These are phyloP conservation scores for Conistra vaccinii DNA, from an alignment of 2,888 invertebrate genomes.

Conservation along the genomic window DNA sequence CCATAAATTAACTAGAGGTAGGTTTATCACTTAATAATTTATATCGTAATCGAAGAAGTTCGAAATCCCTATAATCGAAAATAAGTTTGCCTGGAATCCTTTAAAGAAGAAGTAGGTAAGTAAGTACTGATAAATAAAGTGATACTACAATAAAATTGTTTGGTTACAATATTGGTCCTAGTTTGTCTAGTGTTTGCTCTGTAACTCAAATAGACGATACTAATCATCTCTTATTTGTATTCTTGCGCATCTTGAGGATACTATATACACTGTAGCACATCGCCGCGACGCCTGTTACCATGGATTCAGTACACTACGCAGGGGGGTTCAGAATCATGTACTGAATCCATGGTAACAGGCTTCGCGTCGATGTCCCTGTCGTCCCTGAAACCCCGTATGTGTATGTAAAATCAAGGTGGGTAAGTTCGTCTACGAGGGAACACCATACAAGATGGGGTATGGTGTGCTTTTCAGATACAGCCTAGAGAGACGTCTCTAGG, in stretches of 20 bases:
- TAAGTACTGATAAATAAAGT: background rate
- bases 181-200: conserved; percentile 15
- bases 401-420: too few relatives aligned
- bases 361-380: too few relatives aligned
- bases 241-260: background rate
- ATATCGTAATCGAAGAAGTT: conserved; percentile 39
- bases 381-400: too few relatives aligned
- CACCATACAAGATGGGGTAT: too few relatives aligned
- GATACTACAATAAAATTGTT: conserved; percentile 13
- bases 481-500: too few relatives aligned
- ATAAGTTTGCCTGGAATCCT: background rate
- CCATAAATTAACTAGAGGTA: conserved; percentile 46
- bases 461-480: too few relatives aligned
- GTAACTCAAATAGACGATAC: conserved; percentile 27
- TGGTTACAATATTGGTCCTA: conserved; percentile 6
- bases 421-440: too few relatives aligned
- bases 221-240: conserved; percentile 1
- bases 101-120: background rate
- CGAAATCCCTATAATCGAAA: conserved; percentile 18
- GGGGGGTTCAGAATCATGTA: too few relatives aligned
- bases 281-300: too few relatives aligned
- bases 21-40: conserved; percentile 48
- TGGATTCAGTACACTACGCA: too few relatives aligned
- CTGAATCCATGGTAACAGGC: too few relatives aligned
- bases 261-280: too few relatives aligned